Conservation (phyloP, 2,888 invertebrate species). For the Escarpia spicata region DNA sequence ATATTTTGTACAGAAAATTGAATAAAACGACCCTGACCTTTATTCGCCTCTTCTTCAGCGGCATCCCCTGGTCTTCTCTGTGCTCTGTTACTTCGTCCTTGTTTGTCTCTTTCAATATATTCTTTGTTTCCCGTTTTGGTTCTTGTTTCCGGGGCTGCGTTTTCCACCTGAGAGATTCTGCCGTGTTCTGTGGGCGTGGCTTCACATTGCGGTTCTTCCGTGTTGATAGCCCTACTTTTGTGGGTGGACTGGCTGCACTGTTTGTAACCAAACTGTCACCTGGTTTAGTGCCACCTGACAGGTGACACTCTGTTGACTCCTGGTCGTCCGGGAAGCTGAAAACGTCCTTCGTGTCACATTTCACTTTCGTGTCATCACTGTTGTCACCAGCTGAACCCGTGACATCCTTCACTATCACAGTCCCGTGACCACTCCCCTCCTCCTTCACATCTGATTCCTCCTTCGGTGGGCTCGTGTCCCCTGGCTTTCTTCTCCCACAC, state of each 20-base stretch:
- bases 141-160: neutral
- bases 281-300: neutral
- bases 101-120: neutral
- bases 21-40: neutral
- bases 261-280: neutral
- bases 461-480: neutral
- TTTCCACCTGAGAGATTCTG: neutral
- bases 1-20: no score
- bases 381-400: neutral
- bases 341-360: neutral
- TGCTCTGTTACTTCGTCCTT: neutral
- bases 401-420: neutral
- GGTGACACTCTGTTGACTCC: neutral
- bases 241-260: neutral
- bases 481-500: neutral
- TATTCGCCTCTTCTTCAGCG: conserved; percentile 7
- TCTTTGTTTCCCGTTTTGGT: neutral
- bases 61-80: neutral
- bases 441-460: neutral
- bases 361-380: neutral
- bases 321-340: neutral
- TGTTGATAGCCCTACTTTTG: neutral
- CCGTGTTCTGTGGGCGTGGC: neutral
- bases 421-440: neutral
- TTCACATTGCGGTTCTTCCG: neutral